Evolutionary conservation across 2,797 vertebrate species (phyloP), one percentile per base, ranked within the genome.

Genomic region (Hydrocynus forskahlii): DNA sequence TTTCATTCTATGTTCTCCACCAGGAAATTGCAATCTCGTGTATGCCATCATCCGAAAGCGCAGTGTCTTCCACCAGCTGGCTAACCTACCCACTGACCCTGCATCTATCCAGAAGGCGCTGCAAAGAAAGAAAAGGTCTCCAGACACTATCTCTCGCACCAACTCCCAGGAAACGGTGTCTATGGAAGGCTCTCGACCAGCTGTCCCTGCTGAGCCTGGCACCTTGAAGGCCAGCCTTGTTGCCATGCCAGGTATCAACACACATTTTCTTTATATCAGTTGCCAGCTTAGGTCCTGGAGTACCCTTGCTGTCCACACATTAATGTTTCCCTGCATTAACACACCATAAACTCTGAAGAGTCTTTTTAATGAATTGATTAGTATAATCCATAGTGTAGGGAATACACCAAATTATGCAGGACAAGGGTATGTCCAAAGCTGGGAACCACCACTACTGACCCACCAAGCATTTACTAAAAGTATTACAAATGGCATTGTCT

Each of bases 21-120:
- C 83, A 94, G 94, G 94, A 80, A 91, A 89, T 89, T 95, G 88
- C 81, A 99, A 97, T 88, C 88, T 99, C 89, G 97, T 99, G n/a
- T 99, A 99, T 0, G 96, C 97, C 86, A 97, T 99, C 87, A 99
- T 99, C 89, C 97, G 97, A 75, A 99, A 99, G 87, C 95, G 98
- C 21, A 96, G 95, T 0, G 94, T 97, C 35, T 99, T 99, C 90
- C 98, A 99, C 88, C 97, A 98, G 91, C 91, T 99, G 91, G 98
- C 96, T 87, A 99, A 97, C 91, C 88, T 99, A 80, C 96, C 97
- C 48, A 95, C 96, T 0, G 98, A 99, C 84, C 84, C 92, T 0
- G 91, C 91, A 5, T 86, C 96, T 84, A 98, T 99, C 89, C 97
- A 99, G 88, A 97, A 96, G 81, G 97, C 96, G 5, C 89, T 99